Evolutionary conservation across 2,113 vertebrate genomes (phyloP).

Genomic region (Piaya cayana): DNA sequence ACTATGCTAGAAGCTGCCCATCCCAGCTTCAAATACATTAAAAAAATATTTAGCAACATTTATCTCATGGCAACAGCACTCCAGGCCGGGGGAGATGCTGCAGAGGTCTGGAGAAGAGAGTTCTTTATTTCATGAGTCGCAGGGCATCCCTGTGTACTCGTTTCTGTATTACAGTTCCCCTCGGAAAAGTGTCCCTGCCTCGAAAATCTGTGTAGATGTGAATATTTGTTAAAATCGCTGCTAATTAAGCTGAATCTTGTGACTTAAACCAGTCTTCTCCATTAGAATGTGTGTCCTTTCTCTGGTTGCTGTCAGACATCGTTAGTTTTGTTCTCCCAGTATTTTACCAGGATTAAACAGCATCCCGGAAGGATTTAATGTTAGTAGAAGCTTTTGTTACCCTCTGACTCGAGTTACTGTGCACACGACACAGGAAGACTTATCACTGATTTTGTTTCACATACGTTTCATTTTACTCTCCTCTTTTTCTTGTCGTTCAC

Average conservation of each 20-base stretch:
- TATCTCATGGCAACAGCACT: neutral
- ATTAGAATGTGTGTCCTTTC: neutral
- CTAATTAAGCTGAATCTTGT: neutral
- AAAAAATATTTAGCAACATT: neutral
- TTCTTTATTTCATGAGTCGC: neutral
- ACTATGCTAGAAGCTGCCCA: too few species aligned
- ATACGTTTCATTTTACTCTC: neutral
- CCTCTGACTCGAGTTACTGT: neutral
- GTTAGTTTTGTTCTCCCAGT: too few species aligned
- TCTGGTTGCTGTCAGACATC: too few species aligned
- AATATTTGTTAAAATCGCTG: neutral
- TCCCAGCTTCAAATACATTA: neutral
- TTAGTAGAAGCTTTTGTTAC: neutral
- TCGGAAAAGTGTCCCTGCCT: neutral
- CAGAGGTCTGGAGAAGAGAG: neutral
- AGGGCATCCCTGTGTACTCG: accelerated
- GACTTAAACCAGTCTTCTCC: neutral
- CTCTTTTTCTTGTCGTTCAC: neutral
- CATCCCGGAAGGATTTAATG: neutral
- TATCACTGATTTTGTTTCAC: neutral
- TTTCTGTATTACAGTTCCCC: neutral
- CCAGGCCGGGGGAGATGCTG: neutral
- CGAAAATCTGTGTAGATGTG: neutral
- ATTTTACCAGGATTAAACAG: neutral
- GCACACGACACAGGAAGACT: neutral